These are phyloP conservation scores for Cryptus armator DNA, from an alignment of 2,888 invertebrate genomes.

Conservation along the genomic window DNA sequence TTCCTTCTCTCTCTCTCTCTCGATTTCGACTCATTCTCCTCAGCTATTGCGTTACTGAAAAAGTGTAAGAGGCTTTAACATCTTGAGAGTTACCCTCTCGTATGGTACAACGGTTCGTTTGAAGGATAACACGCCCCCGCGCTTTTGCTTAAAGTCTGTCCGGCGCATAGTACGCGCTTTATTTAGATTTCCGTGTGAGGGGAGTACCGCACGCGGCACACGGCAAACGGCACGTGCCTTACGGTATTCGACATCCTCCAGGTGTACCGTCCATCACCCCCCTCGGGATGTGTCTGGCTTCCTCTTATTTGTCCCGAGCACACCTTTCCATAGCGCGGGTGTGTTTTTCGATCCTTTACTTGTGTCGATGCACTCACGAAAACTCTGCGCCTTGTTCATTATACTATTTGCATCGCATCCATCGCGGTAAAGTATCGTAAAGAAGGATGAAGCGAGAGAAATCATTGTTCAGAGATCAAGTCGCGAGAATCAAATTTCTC, in stretches of 20 bases:
- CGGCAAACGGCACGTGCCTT: conserved; percentile 38
- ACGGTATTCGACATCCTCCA: conserved; percentile 63
- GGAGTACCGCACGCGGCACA: conserved; percentile 3
- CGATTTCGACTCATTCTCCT: conserved; percentile 47
- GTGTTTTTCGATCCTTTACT: neutral
- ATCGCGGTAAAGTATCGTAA: too few relatives aligned
- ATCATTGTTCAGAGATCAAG: too few relatives aligned
- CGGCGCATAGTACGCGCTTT: conserved; percentile 55
- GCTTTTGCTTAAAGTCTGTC: conserved; percentile 4
- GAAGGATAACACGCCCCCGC: conserved; percentile 64
- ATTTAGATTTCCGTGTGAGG: conserved; percentile 55
- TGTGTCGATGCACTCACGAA: too few relatives aligned
- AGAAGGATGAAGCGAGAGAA: too few relatives aligned
- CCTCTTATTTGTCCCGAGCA: conserved; percentile 19
- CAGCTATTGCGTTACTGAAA: conserved; percentile 25
- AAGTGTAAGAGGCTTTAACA: conserved; percentile 43
- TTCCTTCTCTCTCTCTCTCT: conserved; percentile 74
- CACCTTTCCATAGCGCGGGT: neutral
- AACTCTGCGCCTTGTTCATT: too few relatives aligned
- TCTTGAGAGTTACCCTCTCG: conserved; percentile 44
- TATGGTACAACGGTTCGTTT: conserved; percentile 31
- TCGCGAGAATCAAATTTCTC: too few relatives aligned
- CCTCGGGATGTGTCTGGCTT: conserved; percentile 4
- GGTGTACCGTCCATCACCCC: conserved; percentile 48
- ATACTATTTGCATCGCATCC: too few relatives aligned